A percentile compares a stretch with the other conserved stretches of the same genome.
phyloP scores from a whole-genome alignment of 2,888 invertebrate genomes.

The Aelia acuminata region DNA sequence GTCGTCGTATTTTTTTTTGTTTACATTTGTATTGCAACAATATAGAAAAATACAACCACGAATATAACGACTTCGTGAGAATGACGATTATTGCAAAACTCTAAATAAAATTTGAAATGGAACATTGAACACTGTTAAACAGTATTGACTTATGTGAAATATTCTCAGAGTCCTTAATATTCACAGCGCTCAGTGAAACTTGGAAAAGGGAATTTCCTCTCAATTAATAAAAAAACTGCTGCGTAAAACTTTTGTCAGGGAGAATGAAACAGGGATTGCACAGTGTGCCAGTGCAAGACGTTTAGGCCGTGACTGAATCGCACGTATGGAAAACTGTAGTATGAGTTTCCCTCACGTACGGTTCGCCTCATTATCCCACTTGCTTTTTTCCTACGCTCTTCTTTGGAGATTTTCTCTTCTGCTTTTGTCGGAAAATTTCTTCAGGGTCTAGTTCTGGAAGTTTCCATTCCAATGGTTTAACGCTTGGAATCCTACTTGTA shows the following conservation, averaged over 20 bases:
- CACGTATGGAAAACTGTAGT: constrained; percentile 36
- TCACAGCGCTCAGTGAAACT: neutral
- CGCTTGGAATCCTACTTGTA: neutral
- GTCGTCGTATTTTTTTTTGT: too few species aligned
- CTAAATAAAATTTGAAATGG: too few species aligned
- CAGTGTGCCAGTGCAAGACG: neutral
- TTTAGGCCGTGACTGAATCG: constrained; percentile 2
- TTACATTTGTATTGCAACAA: too few species aligned
- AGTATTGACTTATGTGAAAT: too few species aligned
- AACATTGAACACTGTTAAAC: too few species aligned
- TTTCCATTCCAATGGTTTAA: neutral
- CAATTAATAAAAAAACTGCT: neutral
- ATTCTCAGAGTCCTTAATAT: neutral
- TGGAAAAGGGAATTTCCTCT: neutral
- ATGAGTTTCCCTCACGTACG: constrained; percentile 41
- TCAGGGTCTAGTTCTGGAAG: neutral
- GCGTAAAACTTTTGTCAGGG: constrained; percentile 8
- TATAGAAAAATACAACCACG: too few species aligned
- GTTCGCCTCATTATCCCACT: neutral
- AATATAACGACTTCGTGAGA: too few species aligned
- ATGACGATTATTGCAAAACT: too few species aligned
- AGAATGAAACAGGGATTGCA: neutral
- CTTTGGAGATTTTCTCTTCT: constrained; percentile 21
- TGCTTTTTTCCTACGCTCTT: constrained; percentile 18
- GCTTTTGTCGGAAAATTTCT: constrained; percentile 5